Percentiles rank a stretch among this genome's conserved stretches.
Evolutionary conservation across 2,888 invertebrate species (phyloP).

Genomic region (Nomada fucata): DNA sequence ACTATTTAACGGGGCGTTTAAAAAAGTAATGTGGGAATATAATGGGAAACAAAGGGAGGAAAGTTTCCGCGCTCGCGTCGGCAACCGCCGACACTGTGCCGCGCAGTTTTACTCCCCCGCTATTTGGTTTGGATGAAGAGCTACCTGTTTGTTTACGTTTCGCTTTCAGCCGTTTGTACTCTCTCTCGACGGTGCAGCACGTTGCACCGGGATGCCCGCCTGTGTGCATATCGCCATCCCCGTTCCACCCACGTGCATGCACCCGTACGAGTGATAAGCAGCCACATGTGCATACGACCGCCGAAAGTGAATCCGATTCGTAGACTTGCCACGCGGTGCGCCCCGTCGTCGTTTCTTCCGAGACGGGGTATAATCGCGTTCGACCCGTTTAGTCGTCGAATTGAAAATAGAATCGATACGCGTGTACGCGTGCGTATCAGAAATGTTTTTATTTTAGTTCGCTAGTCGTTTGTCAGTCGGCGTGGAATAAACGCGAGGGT

Average conservation of each 20-base stretch:
- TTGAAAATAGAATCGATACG: background rate
- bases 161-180: constrained; percentile 75
- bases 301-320: constrained; percentile 68
- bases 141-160: constrained; percentile 80
- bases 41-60: constrained; percentile 69
- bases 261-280: constrained; percentile 65
- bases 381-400: background rate
- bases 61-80: constrained; percentile 70
- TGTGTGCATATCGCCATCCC: constrained; percentile 43
- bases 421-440: too few relatives aligned
- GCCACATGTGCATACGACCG: constrained; percentile 67
- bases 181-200: constrained; percentile 67
- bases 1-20: constrained; percentile 70
- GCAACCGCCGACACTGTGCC: constrained; percentile 51
- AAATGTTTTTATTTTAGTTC: too few relatives aligned
- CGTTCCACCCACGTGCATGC: constrained; percentile 43
- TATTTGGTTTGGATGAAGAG: constrained; percentile 78
- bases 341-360: constrained; percentile 23
- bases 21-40: constrained; percentile 72
- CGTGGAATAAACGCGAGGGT: too few relatives aligned
- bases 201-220: constrained; percentile 51
- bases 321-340: constrained; percentile 58
- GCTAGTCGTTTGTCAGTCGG: too few relatives aligned
- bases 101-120: constrained; percentile 75
- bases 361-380: constrained; percentile 16